Base-by-base conservation (phyloP, 2,888 invertebrate genomes). In the Drosophila longiperda region DNA sequence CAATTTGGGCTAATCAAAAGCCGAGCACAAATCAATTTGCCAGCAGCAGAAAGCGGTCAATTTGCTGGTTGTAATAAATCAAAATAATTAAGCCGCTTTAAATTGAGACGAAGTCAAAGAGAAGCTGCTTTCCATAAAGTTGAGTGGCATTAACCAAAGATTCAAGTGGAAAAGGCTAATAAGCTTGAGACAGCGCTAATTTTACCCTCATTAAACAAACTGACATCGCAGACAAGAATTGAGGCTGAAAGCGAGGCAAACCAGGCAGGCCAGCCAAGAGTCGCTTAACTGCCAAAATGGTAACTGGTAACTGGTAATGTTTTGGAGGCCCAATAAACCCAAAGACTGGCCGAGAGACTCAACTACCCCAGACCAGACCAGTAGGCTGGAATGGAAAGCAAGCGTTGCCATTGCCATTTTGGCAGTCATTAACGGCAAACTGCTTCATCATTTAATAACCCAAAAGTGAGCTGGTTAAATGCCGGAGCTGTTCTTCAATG, bases 381-480 rank as follows among this genome's bases (percentile, higher is more conserved):
- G 45, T 63, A 60, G 66, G 57, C 85, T 67, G 75, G 63, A 66
- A 86, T 67, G 75, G 63, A 66, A 86, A 76, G 80, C 23, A 57
- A 57, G 26, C 49, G 60, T 60, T 57, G 66, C 53, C 64, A 54
- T 83, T 68, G 87, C 87, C 77, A 89, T 87, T 89, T 86, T 87
- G 89, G 82, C 87, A 87, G 87, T 86, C 87, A 87, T 87, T 87
- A 87, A 87, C 89, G 89, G 87, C 85, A 87, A 87, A 87, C 87
- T 87, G 87, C 90, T 87, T 85, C 90, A 90, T 89, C 90, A 87
- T 87, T 87, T 87, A 87, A 90, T 89, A 87, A 90, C 89, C 89
- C 89, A 90, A 90, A 88, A 89, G 90, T 87, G 90, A 90, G 89
- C 89, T 88, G 89, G 90, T 90, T 87, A 87, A 87, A 90, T 90